phyloP scores from a whole-genome alignment of 2,797 vertebrate species.

The Calcarius lapponicus region DNA sequence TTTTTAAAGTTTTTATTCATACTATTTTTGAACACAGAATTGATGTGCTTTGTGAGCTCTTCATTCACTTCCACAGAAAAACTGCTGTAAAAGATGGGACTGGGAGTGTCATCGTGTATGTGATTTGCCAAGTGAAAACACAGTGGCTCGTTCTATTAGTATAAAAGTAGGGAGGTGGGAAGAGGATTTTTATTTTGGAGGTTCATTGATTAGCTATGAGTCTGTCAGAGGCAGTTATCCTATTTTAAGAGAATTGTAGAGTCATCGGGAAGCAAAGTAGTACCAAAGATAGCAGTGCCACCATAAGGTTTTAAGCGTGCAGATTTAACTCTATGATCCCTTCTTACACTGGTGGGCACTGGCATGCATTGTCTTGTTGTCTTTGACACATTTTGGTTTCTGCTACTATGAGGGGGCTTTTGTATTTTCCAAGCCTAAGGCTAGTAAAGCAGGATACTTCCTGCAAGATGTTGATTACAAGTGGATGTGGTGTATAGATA shows the following conservation, averaged over 20 bases:
- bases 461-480: not conserved
- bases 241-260: not conserved
- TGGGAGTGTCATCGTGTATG: fast-evolving
- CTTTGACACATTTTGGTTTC: not conserved
- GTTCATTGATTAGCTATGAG: not conserved
- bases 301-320: not conserved
- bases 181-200: not conserved
- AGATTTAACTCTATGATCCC: not conserved
- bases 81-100: too few species aligned
- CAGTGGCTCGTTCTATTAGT: not conserved
- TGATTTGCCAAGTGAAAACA: not conserved
- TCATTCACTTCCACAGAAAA: not conserved
- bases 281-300: not conserved
- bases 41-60: not conserved
- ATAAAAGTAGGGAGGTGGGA: not conserved
- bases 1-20: not conserved
- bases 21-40: not conserved
- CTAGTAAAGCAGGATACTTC: not conserved
- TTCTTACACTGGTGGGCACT: not conserved
- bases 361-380: not conserved
- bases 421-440: not conserved
- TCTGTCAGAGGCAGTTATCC: not conserved
- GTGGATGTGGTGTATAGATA: not conserved
- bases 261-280: not conserved
- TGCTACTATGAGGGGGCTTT: not conserved